phyloP scores from a whole-genome alignment of 2,888 invertebrate genomes.

The Mantis religiosa region DNA sequence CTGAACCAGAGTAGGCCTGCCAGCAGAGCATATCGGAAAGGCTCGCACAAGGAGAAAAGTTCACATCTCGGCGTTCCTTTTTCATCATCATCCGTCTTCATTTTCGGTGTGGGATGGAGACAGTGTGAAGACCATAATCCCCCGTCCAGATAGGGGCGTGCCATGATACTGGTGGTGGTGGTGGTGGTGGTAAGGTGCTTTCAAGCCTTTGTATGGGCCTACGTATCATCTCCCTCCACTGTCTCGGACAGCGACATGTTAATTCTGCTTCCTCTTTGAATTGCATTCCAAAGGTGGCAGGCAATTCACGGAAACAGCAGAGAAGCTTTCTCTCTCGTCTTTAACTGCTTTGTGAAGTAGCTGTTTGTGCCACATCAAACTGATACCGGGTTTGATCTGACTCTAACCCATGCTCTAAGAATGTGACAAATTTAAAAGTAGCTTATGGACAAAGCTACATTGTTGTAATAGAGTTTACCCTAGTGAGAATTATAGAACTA shows the following conservation, averaged over 20 bases:
- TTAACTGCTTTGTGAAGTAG: not conserved
- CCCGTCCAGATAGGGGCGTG: not conserved
- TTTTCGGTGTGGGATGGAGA: not conserved
- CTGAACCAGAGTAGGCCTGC: not conserved
- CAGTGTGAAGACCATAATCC: not conserved
- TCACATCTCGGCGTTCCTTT: constrained; percentile 23
- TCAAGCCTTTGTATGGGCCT: no score
- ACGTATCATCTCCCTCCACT: not conserved
- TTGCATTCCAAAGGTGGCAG: not conserved
- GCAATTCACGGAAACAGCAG: not conserved
- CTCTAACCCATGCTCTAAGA: not conserved
- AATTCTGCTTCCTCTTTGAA: constrained; percentile 7
- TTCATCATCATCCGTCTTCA: constrained; percentile 31
- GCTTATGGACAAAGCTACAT: no score
- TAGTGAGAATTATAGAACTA: no score
- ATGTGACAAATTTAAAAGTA: not conserved
- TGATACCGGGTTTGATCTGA: not conserved
- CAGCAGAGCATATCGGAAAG: not conserved
- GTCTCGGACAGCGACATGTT: constrained; percentile 1
- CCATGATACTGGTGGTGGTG: no score
- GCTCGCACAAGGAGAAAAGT: not conserved
- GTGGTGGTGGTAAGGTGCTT: no score
- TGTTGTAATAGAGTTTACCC: no score
- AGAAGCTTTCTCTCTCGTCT: not conserved
- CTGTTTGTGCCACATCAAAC: not conserved